These are phyloP conservation scores for Epizoanthus rinbou DNA, from an alignment of 92 coral and sea anemone species.

Conservation along the genomic window DNA sequence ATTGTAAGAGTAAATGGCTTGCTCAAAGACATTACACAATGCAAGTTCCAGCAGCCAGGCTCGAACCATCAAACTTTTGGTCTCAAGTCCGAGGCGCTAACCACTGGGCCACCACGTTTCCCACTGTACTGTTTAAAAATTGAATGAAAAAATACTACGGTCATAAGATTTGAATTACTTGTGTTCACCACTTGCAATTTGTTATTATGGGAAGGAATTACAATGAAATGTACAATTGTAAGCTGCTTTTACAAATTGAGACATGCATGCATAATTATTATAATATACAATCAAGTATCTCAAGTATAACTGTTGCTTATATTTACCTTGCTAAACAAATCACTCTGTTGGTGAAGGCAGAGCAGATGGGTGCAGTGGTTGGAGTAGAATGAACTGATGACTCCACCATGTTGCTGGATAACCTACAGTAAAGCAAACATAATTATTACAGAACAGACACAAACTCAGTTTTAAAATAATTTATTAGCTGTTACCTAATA, in stretches of 20 bases:
- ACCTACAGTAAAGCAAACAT: conserved; percentile 54
- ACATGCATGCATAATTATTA: no score
- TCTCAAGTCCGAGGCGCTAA: no score
- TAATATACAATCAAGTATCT: background rate
- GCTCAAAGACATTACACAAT: no score
- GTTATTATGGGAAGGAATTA: background rate
- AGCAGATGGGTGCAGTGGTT: conserved; percentile 82
- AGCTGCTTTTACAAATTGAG: no score
- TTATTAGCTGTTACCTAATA: background rate
- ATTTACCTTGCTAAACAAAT: conserved; percentile 64
- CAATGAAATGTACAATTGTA: no score
- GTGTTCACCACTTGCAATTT: background rate
- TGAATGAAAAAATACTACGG: no score
- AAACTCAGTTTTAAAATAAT: background rate
- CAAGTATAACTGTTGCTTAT: background rate
- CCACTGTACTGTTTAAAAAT: no score
- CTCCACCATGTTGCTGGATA: conserved; percentile 84
- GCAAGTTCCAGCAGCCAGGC: no score
- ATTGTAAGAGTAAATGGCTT: no score
- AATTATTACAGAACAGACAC: background rate
- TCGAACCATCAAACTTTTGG: no score
- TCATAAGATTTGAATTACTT: background rate
- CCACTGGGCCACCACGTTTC: no score
- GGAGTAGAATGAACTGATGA: conserved; percentile 69
- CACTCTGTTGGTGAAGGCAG: conserved; percentile 79